Base-by-base conservation (phyloP, 2,888 invertebrate genomes). In the Zhuqinia jingwanae region DNA sequence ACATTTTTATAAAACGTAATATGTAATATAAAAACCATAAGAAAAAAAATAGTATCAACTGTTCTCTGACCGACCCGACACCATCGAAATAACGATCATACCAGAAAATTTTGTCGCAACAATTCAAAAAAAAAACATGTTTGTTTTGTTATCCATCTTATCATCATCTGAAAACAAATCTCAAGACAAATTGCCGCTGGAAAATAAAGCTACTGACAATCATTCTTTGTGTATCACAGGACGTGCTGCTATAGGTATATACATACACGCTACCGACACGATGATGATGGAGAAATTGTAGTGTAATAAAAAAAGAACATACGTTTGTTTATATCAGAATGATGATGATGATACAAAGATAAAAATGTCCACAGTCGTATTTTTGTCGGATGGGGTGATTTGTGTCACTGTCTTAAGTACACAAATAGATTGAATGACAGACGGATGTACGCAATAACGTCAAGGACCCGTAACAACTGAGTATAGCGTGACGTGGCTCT, bases 351-450 rank as follows among this genome's bases (percentile, higher is more conserved):
- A 30, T 56, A 22, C 70, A 13, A n/a, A 60, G 45, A 83, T 47
- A 78, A 70, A 79, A 76, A 76, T 76, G 83, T 83, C 76, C 76
- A 76, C 76, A 25, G 20, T 47, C 30, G 50, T 84, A 68, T 58
- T 36, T n/a, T 78, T 84, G 84, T 84, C 78, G 56, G 77, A 56
- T 73, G 85, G 85, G 85, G 85, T 79, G 78, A 85, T 85, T 56
- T 85, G 85, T 85, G 85, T 85, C 85, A 85, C 25, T 81, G 63
- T 53, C 36, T 25, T 22, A 25, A 1, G 8, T 27, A 53, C 56
- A 20, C 2, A 56, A 42, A 56, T 56, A 53, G 58, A 50, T 73
- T 75, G 60, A 77, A 45, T 60, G 60, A 58, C 77, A 20, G 36
- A 36, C 56, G 53, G 53, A 75, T 56, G 53, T 56, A 56, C 0